These are phyloP conservation scores for Capreolus pygargus DNA, from an alignment of 2,113 vertebrate species.

Conservation along the genomic window DNA sequence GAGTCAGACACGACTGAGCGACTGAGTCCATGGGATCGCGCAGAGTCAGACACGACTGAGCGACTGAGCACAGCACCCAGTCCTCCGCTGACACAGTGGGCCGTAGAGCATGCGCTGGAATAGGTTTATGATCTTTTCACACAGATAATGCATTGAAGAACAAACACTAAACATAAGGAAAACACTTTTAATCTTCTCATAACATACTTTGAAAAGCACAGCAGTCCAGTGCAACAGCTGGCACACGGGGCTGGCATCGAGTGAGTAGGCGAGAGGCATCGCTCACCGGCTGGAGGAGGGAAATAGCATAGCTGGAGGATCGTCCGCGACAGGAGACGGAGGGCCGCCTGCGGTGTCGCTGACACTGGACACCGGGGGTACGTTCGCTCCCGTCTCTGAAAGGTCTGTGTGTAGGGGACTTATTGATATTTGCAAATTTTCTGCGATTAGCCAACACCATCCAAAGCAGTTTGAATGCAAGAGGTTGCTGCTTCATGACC, in stretches of 20 bases:
- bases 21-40: neutral
- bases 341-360: fast-evolving
- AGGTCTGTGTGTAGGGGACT: neutral
- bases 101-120: neutral
- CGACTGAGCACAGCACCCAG: fast-evolving
- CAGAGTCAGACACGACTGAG: neutral
- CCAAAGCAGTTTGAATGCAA: neutral
- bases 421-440: fast-evolving
- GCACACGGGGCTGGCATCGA: neutral
- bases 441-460: neutral
- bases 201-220: neutral
- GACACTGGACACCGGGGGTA: neutral
- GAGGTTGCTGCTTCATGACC: neutral
- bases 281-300: neutral
- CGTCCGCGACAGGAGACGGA: fast-evolving
- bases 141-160: neutral
- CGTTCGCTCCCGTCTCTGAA: fast-evolving
- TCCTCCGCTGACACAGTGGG: neutral
- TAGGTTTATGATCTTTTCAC: neutral
- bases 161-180: neutral
- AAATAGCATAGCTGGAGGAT: neutral
- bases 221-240: neutral
- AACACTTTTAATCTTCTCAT: neutral
- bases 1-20: neutral
- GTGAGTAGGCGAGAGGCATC: neutral